These are phyloP conservation scores for Sminthurides aquaticus DNA, from an alignment of 2,888 invertebrate genomes.

Conservation along the genomic window DNA sequence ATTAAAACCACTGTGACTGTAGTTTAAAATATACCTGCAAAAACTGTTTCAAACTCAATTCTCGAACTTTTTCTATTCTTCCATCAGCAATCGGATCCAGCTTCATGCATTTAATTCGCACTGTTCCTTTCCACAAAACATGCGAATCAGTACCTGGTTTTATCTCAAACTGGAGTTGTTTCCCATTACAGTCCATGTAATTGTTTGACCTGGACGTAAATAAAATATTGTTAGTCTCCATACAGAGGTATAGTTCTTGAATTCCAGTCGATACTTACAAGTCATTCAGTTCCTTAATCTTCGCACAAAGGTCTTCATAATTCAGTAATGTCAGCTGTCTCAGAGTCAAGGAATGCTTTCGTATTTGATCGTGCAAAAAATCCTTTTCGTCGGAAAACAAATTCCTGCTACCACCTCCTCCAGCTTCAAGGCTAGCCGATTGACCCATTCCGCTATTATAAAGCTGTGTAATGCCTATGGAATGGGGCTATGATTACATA, in stretches of 20 bases:
- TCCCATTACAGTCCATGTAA: slow-evolving; percentile 56
- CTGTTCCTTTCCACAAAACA: slow-evolving; percentile 62
- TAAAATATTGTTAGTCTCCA: no score
- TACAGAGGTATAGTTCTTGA: no score
- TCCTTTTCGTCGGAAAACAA: slow-evolving; percentile 26
- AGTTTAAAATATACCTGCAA: no score
- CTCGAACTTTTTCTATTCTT: slow-evolving; percentile 54
- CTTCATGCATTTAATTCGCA: slow-evolving; percentile 59
- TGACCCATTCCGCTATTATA: slow-evolving; percentile 26
- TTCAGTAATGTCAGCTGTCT: slow-evolving; percentile 48
- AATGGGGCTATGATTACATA: no score
- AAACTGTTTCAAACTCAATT: slow-evolving; percentile 59
- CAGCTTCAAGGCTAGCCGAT: slow-evolving; percentile 23
- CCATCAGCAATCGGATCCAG: slow-evolving; percentile 51
- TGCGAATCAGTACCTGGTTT: slow-evolving; percentile 57
- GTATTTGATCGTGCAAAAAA: slow-evolving; percentile 40
- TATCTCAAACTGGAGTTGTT: slow-evolving; percentile 59
- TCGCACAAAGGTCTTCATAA: slow-evolving; percentile 56
- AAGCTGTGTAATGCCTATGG: not conserved
- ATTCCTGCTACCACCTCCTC: slow-evolving; percentile 3
- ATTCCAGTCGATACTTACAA: no score
- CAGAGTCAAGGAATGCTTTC: slow-evolving; percentile 44
- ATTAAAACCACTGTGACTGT: no score
- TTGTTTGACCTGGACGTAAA: slow-evolving; percentile 52
- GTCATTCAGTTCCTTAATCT: slow-evolving; percentile 56